Percentiles rank a stretch among this genome's conserved stretches.
phyloP scores from a whole-genome alignment of 2,797 vertebrate genomes.

The Enteromius unitaeniatus region DNA sequence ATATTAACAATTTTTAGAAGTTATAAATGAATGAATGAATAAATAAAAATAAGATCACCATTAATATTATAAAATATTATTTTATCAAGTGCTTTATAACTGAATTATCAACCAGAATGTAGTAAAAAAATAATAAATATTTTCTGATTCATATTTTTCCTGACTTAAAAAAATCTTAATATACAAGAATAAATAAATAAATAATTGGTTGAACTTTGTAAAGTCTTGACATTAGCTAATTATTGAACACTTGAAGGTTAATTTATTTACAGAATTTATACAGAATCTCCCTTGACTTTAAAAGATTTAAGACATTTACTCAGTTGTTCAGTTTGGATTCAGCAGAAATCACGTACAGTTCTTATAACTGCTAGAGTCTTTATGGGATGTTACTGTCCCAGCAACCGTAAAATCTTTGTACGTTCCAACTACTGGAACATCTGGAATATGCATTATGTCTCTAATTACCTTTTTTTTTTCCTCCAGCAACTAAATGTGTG shows the following conservation, averaged over 20 bases:
- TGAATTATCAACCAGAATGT: neutral
- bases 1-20: no score
- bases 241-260: constrained; percentile 12
- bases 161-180: no score
- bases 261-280: neutral
- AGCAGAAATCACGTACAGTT: neutral
- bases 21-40: no score
- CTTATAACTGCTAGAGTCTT: neutral
- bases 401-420: constrained; percentile 1
- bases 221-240: neutral
- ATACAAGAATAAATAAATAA: no score
- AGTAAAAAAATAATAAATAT: neutral
- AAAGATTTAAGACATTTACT: neutral
- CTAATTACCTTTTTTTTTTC: constrained; percentile 2
- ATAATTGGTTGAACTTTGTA: neutral
- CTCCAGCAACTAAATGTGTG: constrained; percentile 18
- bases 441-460: constrained; percentile 28
- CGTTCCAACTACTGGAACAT: neutral
- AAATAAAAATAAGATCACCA: neutral
- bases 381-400: neutral
- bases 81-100: neutral
- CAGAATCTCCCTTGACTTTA: neutral
- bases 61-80: neutral
- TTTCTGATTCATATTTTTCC: neutral
- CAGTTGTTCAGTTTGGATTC: neutral